phyloP scores from a whole-genome alignment of 2,113 vertebrate genomes.

The Catharus fuscescens region DNA sequence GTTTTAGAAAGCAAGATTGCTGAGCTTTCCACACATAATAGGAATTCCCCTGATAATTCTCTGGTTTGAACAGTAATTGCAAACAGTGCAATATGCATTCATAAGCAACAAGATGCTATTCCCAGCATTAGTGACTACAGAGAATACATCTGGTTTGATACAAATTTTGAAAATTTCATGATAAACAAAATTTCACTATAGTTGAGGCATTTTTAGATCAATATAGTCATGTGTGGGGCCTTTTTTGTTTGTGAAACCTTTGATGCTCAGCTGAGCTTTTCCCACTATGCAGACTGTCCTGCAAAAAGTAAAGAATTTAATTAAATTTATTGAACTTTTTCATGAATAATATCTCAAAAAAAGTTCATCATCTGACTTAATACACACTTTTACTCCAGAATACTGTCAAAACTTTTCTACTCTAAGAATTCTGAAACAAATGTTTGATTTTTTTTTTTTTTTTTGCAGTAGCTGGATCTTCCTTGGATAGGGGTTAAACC shows the following conservation, averaged over 20 bases:
- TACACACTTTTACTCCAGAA: neutral
- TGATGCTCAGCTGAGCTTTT: neutral
- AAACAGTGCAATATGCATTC: slow-evolving; percentile 20
- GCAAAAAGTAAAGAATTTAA: neutral
- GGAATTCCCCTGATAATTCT: slow-evolving; percentile 1
- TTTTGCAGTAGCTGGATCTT: neutral
- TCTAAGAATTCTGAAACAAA: neutral
- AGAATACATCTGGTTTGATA: slow-evolving; percentile 21
- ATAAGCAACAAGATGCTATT: slow-evolving; percentile 10
- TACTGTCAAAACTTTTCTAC: neutral
- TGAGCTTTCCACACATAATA: neutral
- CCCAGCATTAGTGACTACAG: neutral
- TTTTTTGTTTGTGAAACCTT: neutral
- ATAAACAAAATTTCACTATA: neutral
- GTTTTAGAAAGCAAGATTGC: neutral
- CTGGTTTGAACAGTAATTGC: slow-evolving; percentile 3
- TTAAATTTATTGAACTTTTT: neutral
- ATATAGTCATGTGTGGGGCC: rapidly evolving
- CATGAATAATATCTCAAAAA: neutral
- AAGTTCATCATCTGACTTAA: neutral
- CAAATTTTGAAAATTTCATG: neutral
- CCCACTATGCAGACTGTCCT: neutral
- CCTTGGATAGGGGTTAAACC: neutral
- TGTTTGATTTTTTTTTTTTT: neutral
- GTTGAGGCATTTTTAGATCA: neutral